Base-by-base conservation (phyloP, 2,113 vertebrate species). In the Pomatostomus ruficeps region DNA sequence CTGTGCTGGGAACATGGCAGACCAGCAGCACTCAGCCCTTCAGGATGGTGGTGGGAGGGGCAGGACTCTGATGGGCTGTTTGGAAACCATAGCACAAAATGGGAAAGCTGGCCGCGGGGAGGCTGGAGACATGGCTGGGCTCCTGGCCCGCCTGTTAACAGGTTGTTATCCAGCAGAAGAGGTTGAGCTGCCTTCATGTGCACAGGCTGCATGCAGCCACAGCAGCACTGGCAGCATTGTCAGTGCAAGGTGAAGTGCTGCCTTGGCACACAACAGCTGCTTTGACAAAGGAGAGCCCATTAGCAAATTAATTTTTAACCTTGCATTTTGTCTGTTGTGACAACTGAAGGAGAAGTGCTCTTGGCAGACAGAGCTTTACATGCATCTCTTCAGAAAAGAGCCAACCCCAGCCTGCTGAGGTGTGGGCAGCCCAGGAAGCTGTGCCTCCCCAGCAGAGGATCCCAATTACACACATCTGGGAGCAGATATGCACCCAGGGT, bases 231-330 rank as follows among this genome's bases (percentile, higher is more conserved):
- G 25, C 65, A 33, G 43, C 0, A 1, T 12, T 52, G 48, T 57
- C 73, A 23, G 77, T 10, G 71, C 85, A 76, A 93, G 88, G 85
- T 58, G 62, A 91, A 76, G 78, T 1, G 38, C 78, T 88, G 85
- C 85, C 82, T 58, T 85, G 75, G 94, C 78, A 73, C 74, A 79
- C 29, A 26, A 17, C 62, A 45, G 33, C 59, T 23, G 58, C 87
- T 38, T 19, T 28, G 71, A 93, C 67, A 89, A 93, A 74, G 2
- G 3, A 68, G 29, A 75, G 38, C 11, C 89, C 66, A 73, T 93
- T 73, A 87, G 71, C 26, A 88, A 94, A 96, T 91, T 93, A 82
- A 76, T 87, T 91, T 82, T 88, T 88, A 95, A 96, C 89, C 81
- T 89, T 65, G 78, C 1, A 0, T 80, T 93, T 94, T 82, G 63